phyloP scores from a whole-genome alignment of 1,140 invertebrate species.

The Lutraria rhynchaena region DNA sequence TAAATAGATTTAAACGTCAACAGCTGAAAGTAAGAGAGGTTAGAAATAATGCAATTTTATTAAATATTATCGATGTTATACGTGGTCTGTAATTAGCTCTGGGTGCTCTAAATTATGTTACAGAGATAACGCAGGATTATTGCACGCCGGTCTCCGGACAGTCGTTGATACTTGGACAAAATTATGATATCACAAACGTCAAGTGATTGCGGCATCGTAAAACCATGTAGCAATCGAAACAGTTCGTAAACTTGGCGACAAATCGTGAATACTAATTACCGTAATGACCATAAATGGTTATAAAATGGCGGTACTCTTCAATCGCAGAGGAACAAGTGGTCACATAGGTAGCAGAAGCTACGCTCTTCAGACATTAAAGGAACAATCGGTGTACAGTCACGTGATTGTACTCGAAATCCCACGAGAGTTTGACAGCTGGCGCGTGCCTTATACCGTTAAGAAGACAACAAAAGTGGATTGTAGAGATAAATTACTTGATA shows the following conservation, averaged over 20 bases:
- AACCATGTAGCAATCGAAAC: slow-evolving; percentile 16
- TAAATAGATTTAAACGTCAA: too few species aligned
- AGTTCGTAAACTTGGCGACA: slow-evolving; percentile 20
- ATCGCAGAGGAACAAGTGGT: slow-evolving; percentile 14
- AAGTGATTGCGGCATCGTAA: not conserved
- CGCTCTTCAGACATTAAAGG: slow-evolving; percentile 37
- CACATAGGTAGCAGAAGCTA: slow-evolving; percentile 37
- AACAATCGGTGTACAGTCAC: slow-evolving; percentile 24
- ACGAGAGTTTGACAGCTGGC: slow-evolving; percentile 58
- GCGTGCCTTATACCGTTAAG: slow-evolving; percentile 56
- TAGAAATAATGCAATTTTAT: too few species aligned
- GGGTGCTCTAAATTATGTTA: too few species aligned
- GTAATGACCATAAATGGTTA: slow-evolving; percentile 12
- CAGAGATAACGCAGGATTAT: too few species aligned
- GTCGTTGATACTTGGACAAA: too few species aligned
- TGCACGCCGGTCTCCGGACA: too few species aligned
- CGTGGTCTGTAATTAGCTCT: too few species aligned
- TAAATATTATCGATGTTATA: too few species aligned
- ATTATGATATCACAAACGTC: too few species aligned
- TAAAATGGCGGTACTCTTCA: slow-evolving; percentile 32
- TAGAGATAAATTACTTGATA: slow-evolving; percentile 39
- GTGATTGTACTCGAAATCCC: slow-evolving; percentile 49
- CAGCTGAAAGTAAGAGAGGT: too few species aligned
- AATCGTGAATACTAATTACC: slow-evolving; percentile 30
- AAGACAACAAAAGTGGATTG: slow-evolving; percentile 26